These are phyloP conservation scores for Kuschelorhynchus macadamiae DNA, from an alignment of 2,888 invertebrate genomes.

Conservation along the genomic window DNA sequence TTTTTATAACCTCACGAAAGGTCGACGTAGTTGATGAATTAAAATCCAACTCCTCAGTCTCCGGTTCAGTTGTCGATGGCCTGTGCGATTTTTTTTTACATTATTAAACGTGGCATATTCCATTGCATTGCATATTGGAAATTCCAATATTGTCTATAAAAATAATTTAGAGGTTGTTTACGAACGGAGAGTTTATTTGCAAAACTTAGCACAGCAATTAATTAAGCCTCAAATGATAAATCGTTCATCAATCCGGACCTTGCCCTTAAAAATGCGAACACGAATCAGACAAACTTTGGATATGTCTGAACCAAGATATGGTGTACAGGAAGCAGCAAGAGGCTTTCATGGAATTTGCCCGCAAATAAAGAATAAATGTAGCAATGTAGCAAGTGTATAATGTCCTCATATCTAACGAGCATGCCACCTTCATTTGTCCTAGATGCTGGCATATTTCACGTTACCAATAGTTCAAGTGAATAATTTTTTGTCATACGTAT, in stretches of 20 bases:
- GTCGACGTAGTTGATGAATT: not conserved
- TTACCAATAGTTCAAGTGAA: no score
- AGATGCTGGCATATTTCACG: no score
- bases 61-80: not conserved
- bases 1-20: no score
- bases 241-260: not conserved
- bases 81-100: not conserved
- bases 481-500: no score
- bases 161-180: not conserved
- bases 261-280: not conserved
- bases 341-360: no score
- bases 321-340: no score
- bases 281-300: not conserved
- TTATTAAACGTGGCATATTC: not conserved
- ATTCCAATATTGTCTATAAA: constrained; percentile 1
- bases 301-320: no score
- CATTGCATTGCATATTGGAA: no score
- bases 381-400: no score
- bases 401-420: no score
- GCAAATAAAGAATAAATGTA: no score
- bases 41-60: not conserved
- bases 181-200: not conserved
- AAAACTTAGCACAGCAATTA: not conserved
- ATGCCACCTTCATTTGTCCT: no score
- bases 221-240: not conserved